Percentiles rank a stretch among this genome's conserved stretches.
phyloP scores from a whole-genome alignment of 2,797 vertebrate genomes.

The Podarcis siculus region DNA sequence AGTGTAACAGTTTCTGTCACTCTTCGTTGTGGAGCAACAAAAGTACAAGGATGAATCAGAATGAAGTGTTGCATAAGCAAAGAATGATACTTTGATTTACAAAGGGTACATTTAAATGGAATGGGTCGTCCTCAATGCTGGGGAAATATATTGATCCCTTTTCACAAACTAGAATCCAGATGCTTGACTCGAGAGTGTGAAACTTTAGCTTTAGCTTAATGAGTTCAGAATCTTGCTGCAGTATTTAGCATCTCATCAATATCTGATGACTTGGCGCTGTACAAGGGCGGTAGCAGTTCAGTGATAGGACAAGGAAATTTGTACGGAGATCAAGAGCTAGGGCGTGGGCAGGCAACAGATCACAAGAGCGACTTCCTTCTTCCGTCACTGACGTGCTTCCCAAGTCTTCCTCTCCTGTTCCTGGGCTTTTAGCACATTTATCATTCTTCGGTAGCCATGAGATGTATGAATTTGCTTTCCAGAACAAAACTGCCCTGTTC shows the following conservation, averaged over 20 bases:
- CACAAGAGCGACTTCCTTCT: background rate
- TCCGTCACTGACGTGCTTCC: background rate
- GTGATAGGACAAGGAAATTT: background rate
- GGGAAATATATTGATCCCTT: too few relatives aligned
- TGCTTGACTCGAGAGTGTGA: background rate
- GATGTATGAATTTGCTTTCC: background rate
- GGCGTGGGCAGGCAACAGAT: background rate
- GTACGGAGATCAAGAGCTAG: background rate
- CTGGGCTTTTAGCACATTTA: background rate
- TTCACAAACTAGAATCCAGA: background rate
- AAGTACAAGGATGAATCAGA: background rate
- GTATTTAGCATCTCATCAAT: background rate
- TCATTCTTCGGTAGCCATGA: background rate
- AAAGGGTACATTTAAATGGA: background rate
- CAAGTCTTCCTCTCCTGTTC: background rate
- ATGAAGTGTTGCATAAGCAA: background rate
- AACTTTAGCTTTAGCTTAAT: background rate
- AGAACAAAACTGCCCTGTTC: background rate
- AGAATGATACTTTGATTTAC: background rate
- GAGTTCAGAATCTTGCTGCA: background rate
- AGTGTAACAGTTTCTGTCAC: background rate
- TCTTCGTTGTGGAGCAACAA: background rate
- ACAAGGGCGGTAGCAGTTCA: background rate
- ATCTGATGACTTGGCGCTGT: background rate
- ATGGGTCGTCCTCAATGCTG: background rate